Base-by-base conservation (phyloP, 2,888 invertebrate genomes). In the Orthosia cruda region DNA sequence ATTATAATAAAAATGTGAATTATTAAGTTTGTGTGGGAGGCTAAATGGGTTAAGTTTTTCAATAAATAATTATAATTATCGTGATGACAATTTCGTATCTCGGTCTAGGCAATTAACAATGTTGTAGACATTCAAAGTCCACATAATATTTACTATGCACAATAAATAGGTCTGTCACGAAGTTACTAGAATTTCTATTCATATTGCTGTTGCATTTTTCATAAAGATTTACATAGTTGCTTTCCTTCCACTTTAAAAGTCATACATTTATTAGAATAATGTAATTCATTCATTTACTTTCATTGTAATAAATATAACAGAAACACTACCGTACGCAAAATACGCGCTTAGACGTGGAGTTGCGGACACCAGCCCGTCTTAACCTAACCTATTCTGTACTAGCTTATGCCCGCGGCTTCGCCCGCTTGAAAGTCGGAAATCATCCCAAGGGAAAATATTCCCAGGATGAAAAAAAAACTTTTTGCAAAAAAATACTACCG, bases 101-200 rank as follows among this genome's bases (percentile, higher is more conserved):
- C 3, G 9, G 12, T 49, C 47, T 45, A 16, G 23, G n/a, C 16
- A 40, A 49, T 54, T n/a, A 49, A 76, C 11, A 68, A 75, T n/a
- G 26, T 45, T 49, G 18, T 26, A 59, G 23, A 11, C 9, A 16
- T 16, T 16, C 69, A 62, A 69, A 50, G 69, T 55, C 32, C 26
- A 76, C 16, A 40, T 23, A n/a, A 59, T 74, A 61, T 49, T 76
- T 52, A 26, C 13, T 40, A 59, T 54, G 2, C 15, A 57, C 7
- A 61, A 52, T 20, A 26, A 71, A 18, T 20, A 18, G 23, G 23
- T 32, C 54, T 16, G n/a, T 23, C 3, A 45, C 45, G 15, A 65
- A 45, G 18, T 75, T 9, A 45, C 20, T 74, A 26, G 18, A 65
- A 50, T 65, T 20, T 47, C 23, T 13, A 63, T 73, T 40, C 40